Percentiles rank a stretch among this genome's conserved stretches.
Conservation (phyloP, 30 jellyfish, hydroid and myxozoan species). For the Pseudorhiza aurosa region DNA sequence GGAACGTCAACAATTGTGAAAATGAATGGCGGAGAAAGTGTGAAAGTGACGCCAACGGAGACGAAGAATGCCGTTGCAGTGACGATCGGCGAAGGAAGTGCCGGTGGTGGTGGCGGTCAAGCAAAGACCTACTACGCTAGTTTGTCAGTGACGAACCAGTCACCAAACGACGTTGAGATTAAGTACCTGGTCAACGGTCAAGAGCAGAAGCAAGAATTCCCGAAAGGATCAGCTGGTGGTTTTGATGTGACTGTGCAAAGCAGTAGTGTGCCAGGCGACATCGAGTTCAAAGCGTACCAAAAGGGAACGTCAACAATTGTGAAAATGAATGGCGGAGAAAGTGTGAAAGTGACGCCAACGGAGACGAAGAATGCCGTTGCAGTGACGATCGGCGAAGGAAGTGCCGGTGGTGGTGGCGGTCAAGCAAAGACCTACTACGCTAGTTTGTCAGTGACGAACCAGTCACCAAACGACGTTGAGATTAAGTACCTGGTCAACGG, state of each 20-base stretch:
- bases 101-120: slow-evolving; percentile 11
- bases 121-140: slow-evolving; percentile 60
- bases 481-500: slow-evolving; percentile 15
- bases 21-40: slow-evolving; percentile 48
- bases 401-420: too few relatives aligned
- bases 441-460: slow-evolving; percentile 15
- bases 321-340: too few relatives aligned
- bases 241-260: neutral
- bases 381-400: too few relatives aligned
- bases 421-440: slow-evolving; percentile 23
- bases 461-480: slow-evolving; percentile 3
- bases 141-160: slow-evolving; percentile 67
- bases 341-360: too few relatives aligned
- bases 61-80: slow-evolving; percentile 15
- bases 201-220: slow-evolving; percentile 45
- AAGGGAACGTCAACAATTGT: too few relatives aligned
- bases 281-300: slow-evolving; percentile 14
- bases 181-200: slow-evolving; percentile 27
- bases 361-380: too few relatives aligned
- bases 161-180: slow-evolving; percentile 42
- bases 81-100: slow-evolving; percentile 6
- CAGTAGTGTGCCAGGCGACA: slow-evolving; percentile 10
- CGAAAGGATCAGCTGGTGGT: slow-evolving; percentile 5
- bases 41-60: slow-evolving; percentile 49
- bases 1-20: slow-evolving; percentile 41